Evolutionary conservation across 2,797 vertebrate species (phyloP).

Genomic region (Gastrophryne carolinensis): DNA sequence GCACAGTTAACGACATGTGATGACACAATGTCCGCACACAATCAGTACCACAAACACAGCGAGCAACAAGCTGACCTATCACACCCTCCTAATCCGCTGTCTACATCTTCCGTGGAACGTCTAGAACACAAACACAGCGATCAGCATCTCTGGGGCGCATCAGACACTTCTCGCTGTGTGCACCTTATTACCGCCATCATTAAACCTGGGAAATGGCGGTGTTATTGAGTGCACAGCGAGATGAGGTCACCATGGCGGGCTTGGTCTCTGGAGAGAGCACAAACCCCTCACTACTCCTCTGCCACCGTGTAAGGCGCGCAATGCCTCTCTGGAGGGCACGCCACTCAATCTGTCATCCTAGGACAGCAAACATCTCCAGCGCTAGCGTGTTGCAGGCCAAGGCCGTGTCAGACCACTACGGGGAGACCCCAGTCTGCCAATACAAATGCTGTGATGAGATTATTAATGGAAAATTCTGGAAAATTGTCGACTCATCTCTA

Average conservation of each 20-base stretch:
- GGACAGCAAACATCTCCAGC: slow-evolving; percentile 19
- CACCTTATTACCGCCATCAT: slow-evolving; percentile 35
- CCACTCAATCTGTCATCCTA: neutral
- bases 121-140: neutral
- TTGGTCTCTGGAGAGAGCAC: neutral
- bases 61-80: neutral
- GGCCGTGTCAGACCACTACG: neutral
- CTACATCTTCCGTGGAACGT: slow-evolving; percentile 9
- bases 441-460: slow-evolving; percentile 16
- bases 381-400: neutral
- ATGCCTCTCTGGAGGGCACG: slow-evolving; percentile 17
- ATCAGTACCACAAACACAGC: neutral
- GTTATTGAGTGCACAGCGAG: slow-evolving; percentile 15
- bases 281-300: neutral
- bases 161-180: neutral
- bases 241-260: neutral
- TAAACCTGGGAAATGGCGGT: slow-evolving; percentile 22
- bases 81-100: slow-evolving; percentile 18
- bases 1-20: neutral
- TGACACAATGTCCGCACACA: neutral
- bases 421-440: neutral
- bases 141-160: neutral
- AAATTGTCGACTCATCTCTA: neutral
- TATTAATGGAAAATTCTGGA: slow-evolving; percentile 6
- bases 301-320: slow-evolving; percentile 23